Evolutionary conservation across 1,140 invertebrate species (phyloP).

Genomic region (Brachystomella parvula): DNA sequence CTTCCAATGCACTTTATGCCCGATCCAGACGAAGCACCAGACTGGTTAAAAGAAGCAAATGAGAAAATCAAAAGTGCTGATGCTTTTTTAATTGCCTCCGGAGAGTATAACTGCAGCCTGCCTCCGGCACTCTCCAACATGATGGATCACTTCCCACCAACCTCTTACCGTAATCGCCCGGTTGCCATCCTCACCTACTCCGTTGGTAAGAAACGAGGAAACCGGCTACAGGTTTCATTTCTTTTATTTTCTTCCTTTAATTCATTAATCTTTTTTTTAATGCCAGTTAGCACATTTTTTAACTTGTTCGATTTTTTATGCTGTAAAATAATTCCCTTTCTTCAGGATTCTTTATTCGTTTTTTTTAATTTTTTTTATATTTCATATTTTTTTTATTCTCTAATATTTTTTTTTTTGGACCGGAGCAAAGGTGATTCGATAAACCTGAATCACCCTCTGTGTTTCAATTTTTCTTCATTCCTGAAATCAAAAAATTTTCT

Average conservation of each 20-base stretch:
- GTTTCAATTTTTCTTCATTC: neutral
- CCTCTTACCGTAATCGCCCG: constrained; percentile 44
- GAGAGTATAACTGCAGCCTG: constrained; percentile 47
- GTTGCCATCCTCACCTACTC: constrained; percentile 47
- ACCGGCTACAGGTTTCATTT: no score
- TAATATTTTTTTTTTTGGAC: no score
- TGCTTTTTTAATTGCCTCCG: constrained; percentile 45
- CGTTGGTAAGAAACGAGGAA: constrained; percentile 40
- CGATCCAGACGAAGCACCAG: constrained; percentile 41
- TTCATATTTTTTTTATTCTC: no score
- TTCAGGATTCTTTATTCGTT: neutral
- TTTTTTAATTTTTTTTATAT: neutral
- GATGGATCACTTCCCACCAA: constrained; percentile 46
- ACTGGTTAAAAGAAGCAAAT: constrained; percentile 42
- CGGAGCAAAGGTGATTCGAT: no score
- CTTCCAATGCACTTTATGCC: constrained; percentile 43
- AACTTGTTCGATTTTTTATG: no score
- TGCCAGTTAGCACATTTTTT: no score
- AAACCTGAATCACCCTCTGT: constrained; percentile 4
- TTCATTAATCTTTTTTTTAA: no score
- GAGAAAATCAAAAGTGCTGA: constrained; percentile 43
- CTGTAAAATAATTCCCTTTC: no score
- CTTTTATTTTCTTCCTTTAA: no score
- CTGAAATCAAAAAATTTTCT: neutral
- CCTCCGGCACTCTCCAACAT: constrained; percentile 47